Base-by-base conservation (phyloP, 2,113 vertebrate species). In the Rhizomys pruinosus region DNA sequence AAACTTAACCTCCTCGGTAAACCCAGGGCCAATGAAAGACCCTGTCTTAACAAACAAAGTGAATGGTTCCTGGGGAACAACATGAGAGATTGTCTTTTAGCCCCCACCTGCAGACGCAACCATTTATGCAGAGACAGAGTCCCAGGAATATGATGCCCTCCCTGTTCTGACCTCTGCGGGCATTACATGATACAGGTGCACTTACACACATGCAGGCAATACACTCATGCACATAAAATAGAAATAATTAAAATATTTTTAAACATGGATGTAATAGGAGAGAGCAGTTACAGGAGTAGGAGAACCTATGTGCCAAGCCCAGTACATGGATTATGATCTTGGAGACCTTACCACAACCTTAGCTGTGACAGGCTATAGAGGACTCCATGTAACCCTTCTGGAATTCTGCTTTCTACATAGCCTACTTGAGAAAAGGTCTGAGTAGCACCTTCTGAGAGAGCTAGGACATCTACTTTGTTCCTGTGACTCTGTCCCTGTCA, bases 341-440 rank as follows among this genome's bases (percentile, higher is more conserved):
- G 44, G 59, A 91, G 20, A 89, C 32, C n/a, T 91, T 15, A n/a
- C 27, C 22, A 78, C 22, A 61, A 66, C 78, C 32, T 63, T 74
- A 47, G 64, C n/a, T n/a, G 23, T 95, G 32, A 37, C 20, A 84
- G 84, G 25, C 15, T 64, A 34, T 59, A 90, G 59, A 55, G 92
- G 63, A 80, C 29, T 61, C 61, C 17, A 4, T 44, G 4, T 55
- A 27, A 76, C 13, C 55, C 37, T 89, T 77, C 63, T 84, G 55
- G 57, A 34, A 37, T 77, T 91, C 69, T 52, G 87, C 55, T 22
- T 92, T 92, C 79, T 92, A 34, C 29, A 89, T 61, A 72, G 39
- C 57, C 52, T 90, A 91, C 77, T 85, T 69, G 37, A 93, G 42
- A 69, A 95, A 90, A 93, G 27, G 3, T 80, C 78, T 68, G 44